These are phyloP conservation scores for Mustela nigripes DNA, from an alignment of 2,113 vertebrate species.

Conservation along the genomic window DNA sequence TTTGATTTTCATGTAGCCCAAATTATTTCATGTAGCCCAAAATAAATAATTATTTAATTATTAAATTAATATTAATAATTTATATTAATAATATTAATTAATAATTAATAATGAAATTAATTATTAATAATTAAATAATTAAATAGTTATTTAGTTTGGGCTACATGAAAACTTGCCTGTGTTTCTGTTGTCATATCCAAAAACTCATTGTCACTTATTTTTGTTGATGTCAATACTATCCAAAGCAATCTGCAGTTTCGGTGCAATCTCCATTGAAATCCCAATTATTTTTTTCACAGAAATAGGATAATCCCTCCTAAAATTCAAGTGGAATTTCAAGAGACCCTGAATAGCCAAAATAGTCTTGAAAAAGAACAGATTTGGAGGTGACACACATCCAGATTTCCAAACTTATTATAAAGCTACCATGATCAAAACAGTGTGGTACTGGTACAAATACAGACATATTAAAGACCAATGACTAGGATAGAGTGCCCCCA, in stretches of 20 bases:
- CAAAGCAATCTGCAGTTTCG: background rate
- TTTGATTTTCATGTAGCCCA: background rate
- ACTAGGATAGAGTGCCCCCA: background rate
- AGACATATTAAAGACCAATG: background rate
- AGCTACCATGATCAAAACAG: background rate
- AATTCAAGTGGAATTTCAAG: background rate
- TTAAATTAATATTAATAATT: too few species aligned
- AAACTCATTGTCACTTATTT: background rate
- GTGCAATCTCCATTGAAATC: background rate
- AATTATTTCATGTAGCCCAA: background rate
- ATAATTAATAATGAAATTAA: too few species aligned
- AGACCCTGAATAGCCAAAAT: background rate
- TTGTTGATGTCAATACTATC: background rate
- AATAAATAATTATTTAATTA: background rate
- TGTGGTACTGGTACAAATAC: background rate
- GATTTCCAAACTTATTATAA: conserved; percentile 6
- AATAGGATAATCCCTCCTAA: background rate
- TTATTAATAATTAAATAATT: background rate
- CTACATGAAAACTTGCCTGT: background rate
- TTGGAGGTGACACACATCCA: background rate
- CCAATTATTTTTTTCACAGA: background rate
- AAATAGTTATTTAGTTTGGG: too few species aligned
- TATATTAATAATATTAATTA: too few species aligned
- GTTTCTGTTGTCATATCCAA: background rate
- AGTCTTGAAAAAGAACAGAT: background rate